A percentile compares a stretch with the other conserved stretches of the same genome.
phyloP scores from a whole-genome alignment of 1,140 invertebrate genomes.

The Neodiprion pinetum region DNA sequence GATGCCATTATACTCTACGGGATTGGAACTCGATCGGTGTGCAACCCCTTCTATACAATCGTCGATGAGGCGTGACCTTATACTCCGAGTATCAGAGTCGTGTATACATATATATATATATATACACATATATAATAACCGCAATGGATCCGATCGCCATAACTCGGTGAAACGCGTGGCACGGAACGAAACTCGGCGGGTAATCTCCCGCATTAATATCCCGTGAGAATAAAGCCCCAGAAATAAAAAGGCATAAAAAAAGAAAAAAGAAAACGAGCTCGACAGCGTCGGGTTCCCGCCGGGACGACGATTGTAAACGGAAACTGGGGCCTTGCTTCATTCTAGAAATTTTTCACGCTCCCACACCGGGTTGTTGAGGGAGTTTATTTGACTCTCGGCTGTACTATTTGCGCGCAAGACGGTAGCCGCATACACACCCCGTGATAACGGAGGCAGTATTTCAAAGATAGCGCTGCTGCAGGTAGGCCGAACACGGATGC shows the following conservation, averaged over 20 bases:
- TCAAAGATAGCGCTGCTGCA: slow-evolving; percentile 40
- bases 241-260: background rate
- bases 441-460: slow-evolving; percentile 41
- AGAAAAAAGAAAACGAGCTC: background rate
- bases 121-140: no score
- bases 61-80: no score
- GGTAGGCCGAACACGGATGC: background rate
- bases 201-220: no score
- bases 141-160: no score
- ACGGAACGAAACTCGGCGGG: no score
- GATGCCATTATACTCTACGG: no score
- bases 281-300: background rate
- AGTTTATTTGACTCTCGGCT: slow-evolving; percentile 11
- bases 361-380: slow-evolving; percentile 7
- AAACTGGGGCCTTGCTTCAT: background rate
- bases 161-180: no score
- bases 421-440: slow-evolving; percentile 39
- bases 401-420: slow-evolving; percentile 42
- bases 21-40: no score
- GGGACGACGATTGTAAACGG: background rate
- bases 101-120: no score
- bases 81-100: no score
- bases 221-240: no score
- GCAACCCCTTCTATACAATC: no score
- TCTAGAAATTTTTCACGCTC: background rate